Percentiles rank a stretch among this genome's conserved stretches.
These are phyloP conservation scores for Tinea trinotella DNA, from an alignment of 2,888 invertebrate species.

Conservation along the genomic window DNA sequence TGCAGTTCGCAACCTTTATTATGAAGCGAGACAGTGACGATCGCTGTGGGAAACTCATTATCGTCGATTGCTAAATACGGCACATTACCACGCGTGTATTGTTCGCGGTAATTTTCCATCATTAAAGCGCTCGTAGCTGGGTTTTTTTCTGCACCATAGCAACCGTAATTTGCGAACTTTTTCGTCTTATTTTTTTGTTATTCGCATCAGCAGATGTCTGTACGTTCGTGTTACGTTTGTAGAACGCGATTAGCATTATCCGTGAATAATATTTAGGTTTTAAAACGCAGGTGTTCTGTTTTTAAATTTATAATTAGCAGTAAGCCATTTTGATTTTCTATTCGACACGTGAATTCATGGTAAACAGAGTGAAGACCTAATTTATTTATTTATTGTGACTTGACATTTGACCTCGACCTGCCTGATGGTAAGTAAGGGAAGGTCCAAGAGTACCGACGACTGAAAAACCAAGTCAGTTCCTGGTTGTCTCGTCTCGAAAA, in stretches of 20 bases:
- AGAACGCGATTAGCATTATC: too few species aligned
- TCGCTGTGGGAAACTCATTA: conserved; percentile 8
- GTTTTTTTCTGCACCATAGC: not conserved
- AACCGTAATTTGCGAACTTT: not conserved
- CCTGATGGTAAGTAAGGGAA: too few species aligned
- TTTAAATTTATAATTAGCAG: too few species aligned
- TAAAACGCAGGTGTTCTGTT: not conserved
- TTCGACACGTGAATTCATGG: too few species aligned
- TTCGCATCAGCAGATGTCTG: not conserved
- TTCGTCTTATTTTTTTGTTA: not conserved
- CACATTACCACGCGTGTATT: conserved; percentile 2
- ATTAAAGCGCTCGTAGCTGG: not conserved
- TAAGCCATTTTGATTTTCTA: too few species aligned
- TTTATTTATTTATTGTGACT: too few species aligned
- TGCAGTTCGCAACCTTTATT: not conserved
- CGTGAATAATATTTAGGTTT: not conserved
- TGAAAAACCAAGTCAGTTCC: too few species aligned
- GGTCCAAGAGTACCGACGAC: too few species aligned
- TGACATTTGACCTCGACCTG: too few species aligned
- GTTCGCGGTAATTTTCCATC: conserved; percentile 13
- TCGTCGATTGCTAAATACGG: conserved; percentile 11
- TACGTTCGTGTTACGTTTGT: not conserved
- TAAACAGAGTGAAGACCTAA: too few species aligned
- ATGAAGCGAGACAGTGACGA: not conserved
- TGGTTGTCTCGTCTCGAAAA: too few species aligned